Evolutionary conservation across 1,140 invertebrate species (phyloP).

Genomic region (Drosophila aff.): DNA sequence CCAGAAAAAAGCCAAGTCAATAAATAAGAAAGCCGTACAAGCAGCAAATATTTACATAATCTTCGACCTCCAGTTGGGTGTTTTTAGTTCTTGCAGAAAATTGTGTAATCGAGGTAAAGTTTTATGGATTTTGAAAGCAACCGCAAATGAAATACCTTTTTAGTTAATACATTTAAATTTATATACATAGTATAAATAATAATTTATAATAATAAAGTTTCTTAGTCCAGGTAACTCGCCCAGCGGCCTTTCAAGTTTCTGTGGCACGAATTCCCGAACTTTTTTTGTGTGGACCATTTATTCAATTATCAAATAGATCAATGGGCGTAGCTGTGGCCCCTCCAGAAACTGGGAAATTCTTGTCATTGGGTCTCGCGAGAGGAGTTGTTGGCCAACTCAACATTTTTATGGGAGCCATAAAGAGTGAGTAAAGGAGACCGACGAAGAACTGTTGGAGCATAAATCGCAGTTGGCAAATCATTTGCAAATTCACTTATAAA

Average conservation of each 20-base stretch:
- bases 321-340: constrained; percentile 26
- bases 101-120: constrained; percentile 50
- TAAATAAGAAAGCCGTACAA: constrained; percentile 61
- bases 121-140: constrained; percentile 8
- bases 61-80: constrained; percentile 13
- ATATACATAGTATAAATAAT: too few species aligned
- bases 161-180: background rate
- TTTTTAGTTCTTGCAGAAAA: constrained; percentile 26
- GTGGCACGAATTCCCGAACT: constrained; percentile 17
- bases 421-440: constrained; percentile 7
- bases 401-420: constrained; percentile 22
- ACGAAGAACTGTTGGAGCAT: constrained; percentile 53
- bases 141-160: background rate
- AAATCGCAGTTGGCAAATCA: constrained; percentile 51
- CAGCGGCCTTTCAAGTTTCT: constrained; percentile 14
- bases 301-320: constrained; percentile 54
- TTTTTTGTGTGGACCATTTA: constrained; percentile 8
- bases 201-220: too few species aligned
- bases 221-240: background rate
- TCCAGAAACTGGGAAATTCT: constrained; percentile 1
- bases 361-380: constrained; percentile 20
- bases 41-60: constrained; percentile 58
- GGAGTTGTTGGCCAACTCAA: constrained; percentile 1
- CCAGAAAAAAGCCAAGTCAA: constrained; percentile 40
- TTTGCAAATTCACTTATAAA: constrained; percentile 58